Conservation (phyloP, 2,113 vertebrate genomes). For the Orthonyx spaldingii region DNA sequence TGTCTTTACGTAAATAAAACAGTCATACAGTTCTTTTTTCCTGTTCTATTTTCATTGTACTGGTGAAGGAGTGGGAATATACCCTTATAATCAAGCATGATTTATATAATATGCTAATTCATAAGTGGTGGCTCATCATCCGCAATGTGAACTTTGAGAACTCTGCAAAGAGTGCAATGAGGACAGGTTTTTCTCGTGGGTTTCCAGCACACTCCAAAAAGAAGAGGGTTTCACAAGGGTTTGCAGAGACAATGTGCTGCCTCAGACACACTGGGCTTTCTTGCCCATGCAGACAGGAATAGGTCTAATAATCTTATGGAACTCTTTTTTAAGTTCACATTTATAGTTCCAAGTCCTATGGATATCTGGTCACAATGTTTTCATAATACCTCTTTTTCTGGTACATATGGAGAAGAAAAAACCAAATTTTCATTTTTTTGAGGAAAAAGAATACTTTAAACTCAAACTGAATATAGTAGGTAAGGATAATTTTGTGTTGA, state of each 20-base stretch:
- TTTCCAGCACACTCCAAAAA: not conserved
- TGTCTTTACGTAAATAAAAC: constrained; percentile 63
- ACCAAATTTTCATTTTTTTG: not conserved
- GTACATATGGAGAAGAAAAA: not conserved
- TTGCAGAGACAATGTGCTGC: not conserved
- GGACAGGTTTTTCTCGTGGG: not conserved
- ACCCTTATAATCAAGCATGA: constrained; percentile 14
- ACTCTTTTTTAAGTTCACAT: not conserved
- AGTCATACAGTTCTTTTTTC: constrained; percentile 50
- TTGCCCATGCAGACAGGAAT: not conserved
- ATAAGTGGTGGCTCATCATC: constrained; percentile 12
- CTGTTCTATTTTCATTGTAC: constrained; percentile 62
- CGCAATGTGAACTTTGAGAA: constrained; percentile 41
- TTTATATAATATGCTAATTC: constrained; percentile 68
- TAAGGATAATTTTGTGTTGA: not conserved
- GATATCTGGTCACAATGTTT: not conserved
- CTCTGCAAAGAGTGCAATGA: constrained; percentile 15
- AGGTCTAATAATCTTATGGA: not conserved
- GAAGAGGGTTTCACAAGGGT: not conserved
- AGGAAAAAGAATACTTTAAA: not conserved
- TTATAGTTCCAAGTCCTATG: not conserved
- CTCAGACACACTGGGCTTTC: not conserved
- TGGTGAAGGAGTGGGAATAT: constrained; percentile 54
- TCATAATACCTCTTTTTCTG: not conserved
- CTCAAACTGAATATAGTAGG: not conserved